Evolutionary conservation across 2,113 vertebrate genomes (phyloP), one percentile per base, ranked within the genome.

Genomic region (Papio anubis): DNA sequence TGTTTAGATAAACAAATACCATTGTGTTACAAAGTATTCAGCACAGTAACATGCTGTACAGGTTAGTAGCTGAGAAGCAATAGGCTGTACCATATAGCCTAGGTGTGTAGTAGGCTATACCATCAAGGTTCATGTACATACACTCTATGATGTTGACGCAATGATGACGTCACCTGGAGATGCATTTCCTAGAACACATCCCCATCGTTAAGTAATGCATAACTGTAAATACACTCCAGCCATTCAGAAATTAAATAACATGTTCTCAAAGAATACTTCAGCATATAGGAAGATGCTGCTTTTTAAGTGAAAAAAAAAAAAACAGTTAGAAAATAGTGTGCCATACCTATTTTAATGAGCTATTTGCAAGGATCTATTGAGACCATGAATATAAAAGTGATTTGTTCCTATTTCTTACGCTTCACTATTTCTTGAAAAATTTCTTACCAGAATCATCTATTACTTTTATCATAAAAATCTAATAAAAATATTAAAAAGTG

Each of bases 401-500:
- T 95, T 92, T 92, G 52, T 72, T 87, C 25, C 21, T 57, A 13
- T 40, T 80, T 64, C 32, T 50, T 25, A 25, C 35, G 66, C 21
- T 73, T 84, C 78, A 38, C 5, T 61, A 72, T 94, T 59, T 92
- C 75, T 95, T 80, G 48, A 73, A 89, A 59, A 35, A 2, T 25
- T 16, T 61, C 75, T 88, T 84, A 61, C 52, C 50, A 76, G 72
- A 79, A 40, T 10, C 35, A 64, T 94, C 16, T 70, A 48, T 85
- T 73, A 94, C 48, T 93, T 94, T 95, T 59, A 78, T 82, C 35
- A 78, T 93, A 93, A 73, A 92, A 80, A 78, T 45, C 45, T 55
- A 92, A 84, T 40, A 59, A 25, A 68, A 68, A 88, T 64, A 61
- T 50, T 50, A 57, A 87, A 73, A 94, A 88, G n/a, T 73, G 81